phyloP scores from a whole-genome alignment of 2,113 vertebrate genomes.

The Typhlomys cinereus region DNA sequence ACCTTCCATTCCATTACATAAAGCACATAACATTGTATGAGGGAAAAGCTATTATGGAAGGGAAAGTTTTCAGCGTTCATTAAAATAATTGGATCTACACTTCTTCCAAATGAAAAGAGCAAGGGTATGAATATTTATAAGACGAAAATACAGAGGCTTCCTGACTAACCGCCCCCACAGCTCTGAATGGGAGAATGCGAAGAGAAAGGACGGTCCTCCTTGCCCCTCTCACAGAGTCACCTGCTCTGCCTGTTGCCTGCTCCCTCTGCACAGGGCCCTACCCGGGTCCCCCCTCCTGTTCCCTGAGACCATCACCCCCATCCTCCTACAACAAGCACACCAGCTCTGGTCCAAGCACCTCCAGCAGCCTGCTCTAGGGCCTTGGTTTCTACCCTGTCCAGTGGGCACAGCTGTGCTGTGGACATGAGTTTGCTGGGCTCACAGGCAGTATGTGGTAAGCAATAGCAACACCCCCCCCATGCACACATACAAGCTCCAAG shows the following conservation, averaged over 20 bases:
- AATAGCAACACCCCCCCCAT: too few species aligned
- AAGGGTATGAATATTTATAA: not conserved
- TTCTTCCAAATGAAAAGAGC: not conserved
- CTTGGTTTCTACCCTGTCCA: not conserved
- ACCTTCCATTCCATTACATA: not conserved
- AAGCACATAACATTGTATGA: not conserved
- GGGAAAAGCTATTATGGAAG: not conserved
- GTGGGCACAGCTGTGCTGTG: not conserved
- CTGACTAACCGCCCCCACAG: not conserved
- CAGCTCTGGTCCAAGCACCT: not conserved
- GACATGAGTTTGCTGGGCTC: rapidly evolving
- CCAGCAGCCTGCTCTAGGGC: not conserved
- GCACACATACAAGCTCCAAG: not conserved
- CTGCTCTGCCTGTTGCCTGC: not conserved
- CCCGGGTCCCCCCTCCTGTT: not conserved
- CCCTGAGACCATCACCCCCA: not conserved
- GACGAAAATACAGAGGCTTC: not conserved
- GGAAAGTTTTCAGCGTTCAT: not conserved
- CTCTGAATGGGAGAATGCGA: not conserved
- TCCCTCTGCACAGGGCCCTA: rapidly evolving
- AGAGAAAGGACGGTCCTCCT: not conserved
- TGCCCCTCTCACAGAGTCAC: too few species aligned
- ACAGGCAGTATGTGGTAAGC: rapidly evolving
- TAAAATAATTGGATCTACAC: not conserved
- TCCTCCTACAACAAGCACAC: not conserved